Conservation (phyloP, 2,113 vertebrate species). For the Limnothrissa miodon region DNA sequence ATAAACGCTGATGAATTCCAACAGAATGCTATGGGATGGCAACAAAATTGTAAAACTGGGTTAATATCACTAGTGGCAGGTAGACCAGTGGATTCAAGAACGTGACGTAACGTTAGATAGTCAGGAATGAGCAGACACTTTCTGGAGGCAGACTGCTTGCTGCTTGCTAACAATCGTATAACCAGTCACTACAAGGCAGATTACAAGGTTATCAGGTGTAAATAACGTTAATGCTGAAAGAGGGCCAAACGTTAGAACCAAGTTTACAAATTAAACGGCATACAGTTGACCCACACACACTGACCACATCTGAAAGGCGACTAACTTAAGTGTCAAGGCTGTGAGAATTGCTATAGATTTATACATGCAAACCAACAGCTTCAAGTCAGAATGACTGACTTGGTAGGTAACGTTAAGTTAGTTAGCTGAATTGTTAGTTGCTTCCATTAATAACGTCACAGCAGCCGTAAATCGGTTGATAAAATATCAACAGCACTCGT, state of each 20-base stretch:
- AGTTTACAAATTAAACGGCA: not conserved
- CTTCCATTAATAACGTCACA: not conserved
- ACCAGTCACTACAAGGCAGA: not conserved
- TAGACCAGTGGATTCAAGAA: not conserved
- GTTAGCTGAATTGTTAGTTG: not conserved
- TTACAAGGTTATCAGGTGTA: constrained; percentile 17
- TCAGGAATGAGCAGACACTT: not conserved
- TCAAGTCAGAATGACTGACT: not conserved
- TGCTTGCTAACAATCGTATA: not conserved
- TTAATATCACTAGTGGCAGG: not conserved
- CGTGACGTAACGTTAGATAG: not conserved
- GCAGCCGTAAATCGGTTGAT: too few species aligned
- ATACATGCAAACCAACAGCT: not conserved
- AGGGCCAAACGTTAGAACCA: not conserved
- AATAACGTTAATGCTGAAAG: not conserved
- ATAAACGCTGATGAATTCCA: not conserved
- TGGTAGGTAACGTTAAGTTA: not conserved
- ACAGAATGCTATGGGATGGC: not conserved
- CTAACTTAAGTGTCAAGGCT: not conserved
- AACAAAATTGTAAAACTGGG: not conserved
- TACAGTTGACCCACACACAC: not conserved
- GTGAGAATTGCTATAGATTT: not conserved
- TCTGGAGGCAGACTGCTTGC: not conserved
- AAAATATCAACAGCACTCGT: not conserved
- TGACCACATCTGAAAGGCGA: not conserved